Evolutionary conservation across 2,113 vertebrate genomes (phyloP), one percentile per base, ranked within the genome.

Genomic region (Rhinogobius similis): DNA sequence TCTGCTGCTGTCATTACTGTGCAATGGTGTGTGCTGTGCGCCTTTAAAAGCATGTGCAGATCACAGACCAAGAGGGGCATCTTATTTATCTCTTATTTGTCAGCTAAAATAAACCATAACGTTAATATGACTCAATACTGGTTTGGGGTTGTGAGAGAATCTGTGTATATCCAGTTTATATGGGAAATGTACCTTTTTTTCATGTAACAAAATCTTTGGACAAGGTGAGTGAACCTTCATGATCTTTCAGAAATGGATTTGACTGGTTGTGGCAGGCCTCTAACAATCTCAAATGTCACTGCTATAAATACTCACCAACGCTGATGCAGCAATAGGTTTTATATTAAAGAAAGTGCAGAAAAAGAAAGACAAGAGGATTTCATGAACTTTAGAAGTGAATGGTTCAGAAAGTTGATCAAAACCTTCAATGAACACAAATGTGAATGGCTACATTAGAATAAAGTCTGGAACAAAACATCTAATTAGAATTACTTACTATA

Each of bases 271-370:
- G 53, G 43, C 73, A 71, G 61, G 27, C 43, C 58, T 58, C 48
- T 72, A 39, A 5, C 21, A n/a, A 38, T 73, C 73, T 87, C 78
- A 84, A 82, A 86, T 83, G 69, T 77, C 82, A 77, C 44, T n/a
- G 27, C 81, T 85, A 88, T 72, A 88, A 84, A 86, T 89, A 89
- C 41, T 73, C 29, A 38, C 3, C 7, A 9, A 76, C 23, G 46
- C 68, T 46, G 2, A 67, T 38, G 41, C 59, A 43, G 11, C 61
- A 53, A 73, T 56, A 21, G 29, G 61, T 13, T 61, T 75, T 64
- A 63, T 78, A 79, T 80, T 81, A 38, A 20, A 53, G 43, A 55
- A 14, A 12, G 26, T 59, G 21, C 0, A 13, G 48, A 23, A 23
- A 14, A 6, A 36, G 16, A 27, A 29, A 29, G 26, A 58, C 14